Evolutionary conservation across 2,888 invertebrate species (phyloP).

Genomic region (Agrotis segetum): DNA sequence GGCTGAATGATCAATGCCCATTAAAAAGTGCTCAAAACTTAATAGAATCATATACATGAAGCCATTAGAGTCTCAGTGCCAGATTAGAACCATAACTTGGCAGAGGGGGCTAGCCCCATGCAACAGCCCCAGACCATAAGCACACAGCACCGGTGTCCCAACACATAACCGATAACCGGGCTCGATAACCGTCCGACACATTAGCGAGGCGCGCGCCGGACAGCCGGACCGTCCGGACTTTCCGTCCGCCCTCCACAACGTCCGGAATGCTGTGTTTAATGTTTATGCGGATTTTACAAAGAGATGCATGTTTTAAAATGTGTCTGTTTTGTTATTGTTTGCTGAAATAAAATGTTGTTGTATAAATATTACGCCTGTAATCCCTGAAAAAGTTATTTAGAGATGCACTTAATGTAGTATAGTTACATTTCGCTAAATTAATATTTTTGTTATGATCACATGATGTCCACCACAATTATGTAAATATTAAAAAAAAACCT

Average conservation of each 20-base stretch:
- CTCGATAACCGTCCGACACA: conserved; percentile 57
- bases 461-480: no score
- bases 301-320: conserved; percentile 15
- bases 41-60: no score
- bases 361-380: not conserved
- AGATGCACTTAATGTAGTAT: no score
- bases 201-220: conserved; percentile 47
- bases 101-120: not conserved
- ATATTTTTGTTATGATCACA: no score
- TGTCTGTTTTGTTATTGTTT: conserved; percentile 7
- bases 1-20: no score
- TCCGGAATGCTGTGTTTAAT: conserved; percentile 34
- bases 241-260: conserved; percentile 46
- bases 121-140: conserved; percentile 7
- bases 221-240: conserved; percentile 32
- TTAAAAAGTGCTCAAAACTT: not conserved
- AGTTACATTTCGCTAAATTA: no score
- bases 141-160: conserved; percentile 8
- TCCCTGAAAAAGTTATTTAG: no score
- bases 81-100: not conserved
- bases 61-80: not conserved
- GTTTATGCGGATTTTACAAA: conserved; percentile 24
- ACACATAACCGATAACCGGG: conserved; percentile 38
- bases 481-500: no score
- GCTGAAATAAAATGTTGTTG: not conserved